These are phyloP conservation scores for Apaloderma vittatum DNA, from an alignment of 2,113 vertebrate species.

Conservation along the genomic window DNA sequence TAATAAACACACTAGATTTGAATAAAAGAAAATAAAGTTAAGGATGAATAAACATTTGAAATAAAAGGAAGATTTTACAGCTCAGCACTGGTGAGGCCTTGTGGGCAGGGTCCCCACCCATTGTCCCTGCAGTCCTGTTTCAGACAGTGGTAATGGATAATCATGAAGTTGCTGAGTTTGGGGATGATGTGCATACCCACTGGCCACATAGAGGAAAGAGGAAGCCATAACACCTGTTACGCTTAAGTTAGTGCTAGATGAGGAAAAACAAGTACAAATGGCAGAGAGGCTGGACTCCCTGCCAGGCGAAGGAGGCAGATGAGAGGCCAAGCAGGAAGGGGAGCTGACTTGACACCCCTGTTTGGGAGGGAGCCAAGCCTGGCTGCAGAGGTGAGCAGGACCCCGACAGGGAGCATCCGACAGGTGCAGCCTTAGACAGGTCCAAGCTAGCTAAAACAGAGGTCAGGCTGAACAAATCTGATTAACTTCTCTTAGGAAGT, in stretches of 20 bases:
- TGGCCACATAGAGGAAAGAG: neutral
- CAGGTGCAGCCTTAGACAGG: neutral
- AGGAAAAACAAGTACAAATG: neutral
- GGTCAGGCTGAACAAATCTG: constrained; percentile 54
- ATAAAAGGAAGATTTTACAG: neutral
- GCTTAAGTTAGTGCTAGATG: neutral
- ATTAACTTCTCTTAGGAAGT: constrained; percentile 43
- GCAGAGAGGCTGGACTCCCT: neutral
- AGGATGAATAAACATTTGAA: neutral
- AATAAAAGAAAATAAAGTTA: neutral
- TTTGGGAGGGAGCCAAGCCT: neutral
- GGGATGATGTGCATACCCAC: neutral
- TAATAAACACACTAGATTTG: neutral
- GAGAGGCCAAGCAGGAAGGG: neutral
- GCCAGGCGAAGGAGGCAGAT: neutral
- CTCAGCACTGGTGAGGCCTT: neutral
- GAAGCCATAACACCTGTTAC: neutral
- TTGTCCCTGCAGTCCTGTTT: fast-evolving
- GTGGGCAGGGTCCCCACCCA: fast-evolving
- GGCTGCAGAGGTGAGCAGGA: neutral
- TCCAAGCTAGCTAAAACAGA: constrained; percentile 33
- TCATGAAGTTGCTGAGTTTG: neutral
- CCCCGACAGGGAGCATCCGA: fast-evolving
- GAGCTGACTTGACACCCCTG: neutral
- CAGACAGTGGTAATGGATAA: neutral